Evolutionary conservation across 2,113 vertebrate genomes (phyloP).

Genomic region (Oplegnathus fasciatus): DNA sequence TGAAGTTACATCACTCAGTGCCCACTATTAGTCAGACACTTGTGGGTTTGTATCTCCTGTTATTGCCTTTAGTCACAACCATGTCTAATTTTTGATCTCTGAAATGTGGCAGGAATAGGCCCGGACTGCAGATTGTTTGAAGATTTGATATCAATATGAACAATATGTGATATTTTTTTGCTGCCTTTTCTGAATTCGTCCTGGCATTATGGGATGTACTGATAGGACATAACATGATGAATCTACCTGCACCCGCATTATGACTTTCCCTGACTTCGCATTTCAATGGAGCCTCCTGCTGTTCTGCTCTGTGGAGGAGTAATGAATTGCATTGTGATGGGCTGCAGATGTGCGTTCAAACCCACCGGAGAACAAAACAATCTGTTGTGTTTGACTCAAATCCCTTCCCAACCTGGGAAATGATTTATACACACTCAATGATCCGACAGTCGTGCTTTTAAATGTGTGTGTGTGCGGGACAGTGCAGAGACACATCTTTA

Average conservation of each 20-base stretch:
- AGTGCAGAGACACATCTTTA: background rate
- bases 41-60: background rate
- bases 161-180: background rate
- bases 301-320: background rate
- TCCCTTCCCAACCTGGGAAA: slow-evolving; percentile 2
- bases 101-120: background rate
- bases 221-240: background rate
- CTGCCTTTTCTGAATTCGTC: background rate
- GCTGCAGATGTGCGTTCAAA: slow-evolving; percentile 26
- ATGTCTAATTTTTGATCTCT: slow-evolving; percentile 5
- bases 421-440: slow-evolving; percentile 7
- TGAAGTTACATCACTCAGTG: background rate
- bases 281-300: slow-evolving; percentile 17
- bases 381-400: slow-evolving; percentile 16
- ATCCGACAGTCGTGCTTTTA: slow-evolving; percentile 1
- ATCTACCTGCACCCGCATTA: background rate
- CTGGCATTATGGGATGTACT: background rate
- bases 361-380: slow-evolving; percentile 36
- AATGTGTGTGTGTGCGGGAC: background rate
- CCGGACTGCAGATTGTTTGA: background rate
- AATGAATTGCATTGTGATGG: slow-evolving; percentile 6
- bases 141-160: slow-evolving; percentile 12
- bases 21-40: background rate
- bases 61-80: slow-evolving; percentile 7
- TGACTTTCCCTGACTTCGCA: background rate